Conservation (phyloP, 2,797 vertebrate genomes). For the Acanthurus leucopareius region DNA sequence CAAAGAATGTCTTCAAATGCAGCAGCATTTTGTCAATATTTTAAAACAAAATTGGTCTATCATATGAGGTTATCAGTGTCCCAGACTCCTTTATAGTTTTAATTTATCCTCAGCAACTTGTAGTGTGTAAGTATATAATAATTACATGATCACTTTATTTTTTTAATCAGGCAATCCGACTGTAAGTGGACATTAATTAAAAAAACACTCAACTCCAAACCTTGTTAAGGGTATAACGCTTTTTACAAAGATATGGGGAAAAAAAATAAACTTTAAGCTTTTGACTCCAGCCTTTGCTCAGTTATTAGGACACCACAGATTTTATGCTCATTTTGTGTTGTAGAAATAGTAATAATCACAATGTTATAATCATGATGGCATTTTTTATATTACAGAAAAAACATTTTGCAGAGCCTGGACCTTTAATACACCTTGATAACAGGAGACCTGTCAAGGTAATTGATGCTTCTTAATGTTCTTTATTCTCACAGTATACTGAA, state of each 20-base stretch:
- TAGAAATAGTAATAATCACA: not conserved
- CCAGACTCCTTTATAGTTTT: not conserved
- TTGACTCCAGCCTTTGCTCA: too few relatives aligned
- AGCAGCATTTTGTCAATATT: too few relatives aligned
- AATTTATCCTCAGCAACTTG: not conserved
- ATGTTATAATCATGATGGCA: not conserved
- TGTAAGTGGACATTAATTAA: not conserved
- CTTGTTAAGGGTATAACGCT: too few relatives aligned
- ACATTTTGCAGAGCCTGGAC: conserved; percentile 80
- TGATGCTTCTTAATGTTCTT: too few relatives aligned
- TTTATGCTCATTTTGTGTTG: too few relatives aligned
- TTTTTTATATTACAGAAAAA: conserved; percentile 84
- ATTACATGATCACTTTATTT: conserved; percentile 10
- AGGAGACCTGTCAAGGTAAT: conserved; percentile 87
- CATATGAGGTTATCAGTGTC: not conserved
- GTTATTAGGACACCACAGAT: too few relatives aligned
- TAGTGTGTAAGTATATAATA: not conserved
- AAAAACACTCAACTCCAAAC: too few relatives aligned
- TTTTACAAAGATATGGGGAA: too few relatives aligned
- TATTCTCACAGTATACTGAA: too few relatives aligned
- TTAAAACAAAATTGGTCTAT: not conserved
- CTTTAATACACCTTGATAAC: conserved; percentile 87
- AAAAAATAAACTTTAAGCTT: too few relatives aligned
- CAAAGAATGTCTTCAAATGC: not conserved
- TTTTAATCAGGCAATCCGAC: not conserved